A percentile compares a stretch with the other conserved stretches of the same genome.
These are phyloP conservation scores for Beris chalybata DNA, from an alignment of 2,888 invertebrate genomes.

Conservation along the genomic window DNA sequence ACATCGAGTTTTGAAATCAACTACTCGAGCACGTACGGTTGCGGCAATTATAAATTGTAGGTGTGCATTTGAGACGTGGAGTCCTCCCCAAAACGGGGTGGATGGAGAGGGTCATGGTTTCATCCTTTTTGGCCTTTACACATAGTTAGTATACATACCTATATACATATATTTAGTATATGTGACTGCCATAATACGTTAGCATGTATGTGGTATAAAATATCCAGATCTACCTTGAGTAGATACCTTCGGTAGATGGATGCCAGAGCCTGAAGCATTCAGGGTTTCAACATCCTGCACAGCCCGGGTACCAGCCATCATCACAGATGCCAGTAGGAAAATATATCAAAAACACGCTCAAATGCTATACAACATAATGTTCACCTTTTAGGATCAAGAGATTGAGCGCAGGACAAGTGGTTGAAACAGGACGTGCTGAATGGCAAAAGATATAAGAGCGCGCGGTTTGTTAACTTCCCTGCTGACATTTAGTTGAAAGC, in stretches of 20 bases:
- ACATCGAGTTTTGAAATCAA: constrained; percentile 41
- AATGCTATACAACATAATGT: constrained; percentile 16
- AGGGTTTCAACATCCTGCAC: too few species aligned
- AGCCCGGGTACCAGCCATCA: not conserved
- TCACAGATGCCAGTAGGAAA: constrained; percentile 8
- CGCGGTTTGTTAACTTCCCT: constrained; percentile 32
- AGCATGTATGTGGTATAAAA: too few species aligned
- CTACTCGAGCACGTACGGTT: constrained; percentile 45
- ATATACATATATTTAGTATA: not conserved
- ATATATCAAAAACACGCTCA: constrained; percentile 19
- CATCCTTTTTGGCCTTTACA: constrained; percentile 31
- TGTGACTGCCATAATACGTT: too few species aligned
- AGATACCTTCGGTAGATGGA: too few species aligned
- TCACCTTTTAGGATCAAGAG: constrained; percentile 25
- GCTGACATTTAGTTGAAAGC: constrained; percentile 32
- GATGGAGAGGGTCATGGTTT: not conserved
- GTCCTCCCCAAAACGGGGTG: constrained; percentile 16
- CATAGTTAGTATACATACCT: not conserved
- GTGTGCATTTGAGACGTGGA: constrained; percentile 37
- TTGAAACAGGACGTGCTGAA: constrained; percentile 31
- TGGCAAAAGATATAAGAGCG: constrained; percentile 27
- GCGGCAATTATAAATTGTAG: constrained; percentile 45
- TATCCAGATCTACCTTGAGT: too few species aligned
- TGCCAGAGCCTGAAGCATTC: too few species aligned
- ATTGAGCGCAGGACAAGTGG: constrained; percentile 31